These are phyloP conservation scores for Bovichtus diacanthus DNA, from an alignment of 2,797 vertebrate species.

Conservation along the genomic window DNA sequence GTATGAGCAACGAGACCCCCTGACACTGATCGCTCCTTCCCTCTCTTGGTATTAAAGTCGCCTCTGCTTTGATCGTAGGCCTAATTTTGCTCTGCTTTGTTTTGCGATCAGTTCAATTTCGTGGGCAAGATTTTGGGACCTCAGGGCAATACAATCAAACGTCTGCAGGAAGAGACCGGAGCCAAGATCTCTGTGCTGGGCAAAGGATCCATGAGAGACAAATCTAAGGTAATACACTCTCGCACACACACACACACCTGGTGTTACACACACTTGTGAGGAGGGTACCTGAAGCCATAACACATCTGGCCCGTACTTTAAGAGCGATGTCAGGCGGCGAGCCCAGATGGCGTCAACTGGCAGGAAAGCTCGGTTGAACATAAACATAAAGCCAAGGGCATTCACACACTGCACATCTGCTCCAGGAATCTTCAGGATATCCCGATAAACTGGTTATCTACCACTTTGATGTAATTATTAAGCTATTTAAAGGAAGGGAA, in stretches of 20 bases:
- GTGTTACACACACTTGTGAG: constrained; percentile 46
- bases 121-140: constrained; percentile 99
- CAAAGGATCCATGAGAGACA: constrained; percentile 99
- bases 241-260: constrained; percentile 28
- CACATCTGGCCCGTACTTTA: constrained; percentile 59
- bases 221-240: constrained; percentile 89
- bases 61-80: constrained; percentile 24
- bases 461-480: constrained; percentile 35
- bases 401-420: constrained; percentile 46
- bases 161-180: constrained; percentile 97
- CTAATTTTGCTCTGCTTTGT: constrained; percentile 47
- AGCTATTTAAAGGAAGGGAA: constrained; percentile 18
- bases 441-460: constrained; percentile 27
- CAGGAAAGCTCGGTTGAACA: constrained; percentile 22
- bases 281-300: constrained; percentile 49
- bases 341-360: constrained; percentile 62
- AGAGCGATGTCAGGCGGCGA: constrained; percentile 34
- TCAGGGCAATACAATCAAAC: constrained; percentile 98
- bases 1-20: constrained; percentile 27
- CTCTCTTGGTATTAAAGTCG: constrained; percentile 23
- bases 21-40: constrained; percentile 43
- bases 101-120: constrained; percentile 93
- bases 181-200: constrained; percentile 98
- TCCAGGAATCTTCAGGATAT: constrained; percentile 33
- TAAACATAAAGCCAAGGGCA: constrained; percentile 55